Evolutionary conservation across 2,797 vertebrate species (phyloP), one percentile per base, ranked within the genome.

Genomic region (Lagocephalus sceleratus): DNA sequence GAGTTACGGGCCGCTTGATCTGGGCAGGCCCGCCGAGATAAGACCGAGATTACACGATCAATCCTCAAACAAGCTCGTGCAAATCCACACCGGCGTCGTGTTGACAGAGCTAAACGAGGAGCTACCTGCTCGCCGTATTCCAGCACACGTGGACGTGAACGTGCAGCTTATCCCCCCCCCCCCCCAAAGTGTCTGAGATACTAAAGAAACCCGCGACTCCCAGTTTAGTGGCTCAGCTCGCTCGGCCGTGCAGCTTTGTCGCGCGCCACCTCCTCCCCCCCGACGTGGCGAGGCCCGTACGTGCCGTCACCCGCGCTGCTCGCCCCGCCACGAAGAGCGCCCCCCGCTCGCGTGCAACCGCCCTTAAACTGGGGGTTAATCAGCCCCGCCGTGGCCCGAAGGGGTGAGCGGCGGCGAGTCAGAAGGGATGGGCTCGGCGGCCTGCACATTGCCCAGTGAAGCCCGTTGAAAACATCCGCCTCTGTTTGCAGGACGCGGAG

Each of bases 21-120:
- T 73, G 55, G 45, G 68, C 63, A n/a, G 63, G 71, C 72, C 69
- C 68, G n/a, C 67, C 7, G 63, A 76, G 76, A 83, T 84, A 84
- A 81, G 68, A 71, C 69, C 67, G 58, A 71, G 83, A 88, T 85
- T 76, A 87, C 72, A 63, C 51, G 66, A 83, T 85, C 66, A 83
- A 75, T 81, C 63, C 54, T 39, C 59, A 47, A 35, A 49, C 60
- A 20, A 0, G 1, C 47, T 60, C 49, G 29, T 43, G 47, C 45
- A 43, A 53, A 56, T 20, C 35, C 41, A 46, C 53, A 60, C 42
- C 42, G 39, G 51, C 47, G 12, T 35, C 49, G n/a, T 54, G 16
- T n/a, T 19, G 50, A 58, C 44, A 21, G 15, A 46, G 32, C 14
- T 56, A 16, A 73, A 51, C 19, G 15, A 2, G 39, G 19, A 17